Evolutionary conservation across 1,140 invertebrate species (phyloP), one percentile per base, ranked within the genome.

Genomic region (Drosophila azteca): DNA sequence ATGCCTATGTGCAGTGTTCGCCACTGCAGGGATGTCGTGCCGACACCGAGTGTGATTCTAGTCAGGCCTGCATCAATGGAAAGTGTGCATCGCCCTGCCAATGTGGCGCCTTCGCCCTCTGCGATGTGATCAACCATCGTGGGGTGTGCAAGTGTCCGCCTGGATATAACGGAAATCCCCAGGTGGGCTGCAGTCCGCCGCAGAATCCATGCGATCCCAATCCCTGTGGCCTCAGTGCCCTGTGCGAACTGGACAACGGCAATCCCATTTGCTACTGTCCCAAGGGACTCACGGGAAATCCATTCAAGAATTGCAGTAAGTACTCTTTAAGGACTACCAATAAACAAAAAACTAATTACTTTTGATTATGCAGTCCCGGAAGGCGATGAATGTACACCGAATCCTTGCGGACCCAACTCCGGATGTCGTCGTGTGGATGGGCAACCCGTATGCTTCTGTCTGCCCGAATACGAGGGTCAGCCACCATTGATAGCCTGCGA

Each of bases 231-330:
- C 91, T 94, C 1, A 95, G 96, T 81, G 97, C 97, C 8, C 91
- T 96, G 48, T 98, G 97, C 90, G 96, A 98, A 93, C 93, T 95
- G 44, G 96, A 97, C 79, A 95, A 96, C 81, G 97, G 96, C 65
- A 96, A 95, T 92, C 96, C 96, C 1, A 96, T 98, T 72, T 97
- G 97, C 83, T 97, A 94, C 92, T 98, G 97, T 91, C 96, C 96
- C 0, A 96, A 96, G 90, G 96, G 96, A 74, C 93, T 96, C 57
- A 98, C 97, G 9, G 97, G 97, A 92, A 97, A 97, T 94, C 97
- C 97, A 11, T 98, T 97, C 85, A 94, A 96, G 68, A 96, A 95
- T 92, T 98, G 97, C 93, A 97, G 96, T 97, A 94, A 94, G 96
- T 97, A 89, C 49, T 35, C 2, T 3, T 6, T 0, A 20, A 26